A percentile compares a stretch with the other conserved stretches of the same genome.
phyloP scores from a whole-genome alignment of 2,888 invertebrate species.

The Muscina levida region DNA sequence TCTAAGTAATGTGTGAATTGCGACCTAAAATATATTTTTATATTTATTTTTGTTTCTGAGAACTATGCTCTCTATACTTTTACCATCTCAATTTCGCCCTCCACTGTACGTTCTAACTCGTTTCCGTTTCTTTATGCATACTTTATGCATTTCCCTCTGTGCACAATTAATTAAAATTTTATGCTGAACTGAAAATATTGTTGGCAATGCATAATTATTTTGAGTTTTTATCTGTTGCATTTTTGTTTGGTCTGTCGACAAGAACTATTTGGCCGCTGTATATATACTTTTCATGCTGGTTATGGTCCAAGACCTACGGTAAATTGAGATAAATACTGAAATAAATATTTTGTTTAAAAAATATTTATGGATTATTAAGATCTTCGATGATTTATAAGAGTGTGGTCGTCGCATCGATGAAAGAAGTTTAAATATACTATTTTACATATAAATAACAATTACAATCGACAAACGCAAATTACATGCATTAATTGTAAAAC shows the following conservation, averaged over 20 bases:
- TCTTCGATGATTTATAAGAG: conserved; percentile 9
- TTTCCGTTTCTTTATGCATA: conserved; percentile 2
- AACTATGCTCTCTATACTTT: too few relatives aligned
- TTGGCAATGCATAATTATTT: conserved; percentile 55
- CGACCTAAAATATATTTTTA: too few relatives aligned
- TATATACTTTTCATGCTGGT: not conserved
- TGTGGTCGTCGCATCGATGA: too few relatives aligned
- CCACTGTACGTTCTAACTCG: not conserved
- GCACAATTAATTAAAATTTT: conserved; percentile 72
- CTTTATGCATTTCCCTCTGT: conserved; percentile 43
- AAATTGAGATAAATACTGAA: not conserved
- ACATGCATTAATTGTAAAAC: too few relatives aligned
- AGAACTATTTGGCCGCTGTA: conserved; percentile 2
- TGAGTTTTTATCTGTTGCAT: not conserved
- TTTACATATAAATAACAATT: too few relatives aligned
- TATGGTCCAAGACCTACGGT: not conserved
- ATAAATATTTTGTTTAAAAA: conserved; percentile 10
- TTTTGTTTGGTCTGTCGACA: conserved; percentile 1
- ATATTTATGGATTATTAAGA: conserved; percentile 35
- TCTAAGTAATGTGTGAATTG: too few relatives aligned
- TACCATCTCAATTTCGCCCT: not conserved
- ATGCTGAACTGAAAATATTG: conserved; percentile 68
- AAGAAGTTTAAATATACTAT: too few relatives aligned
- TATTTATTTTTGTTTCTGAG: too few relatives aligned
- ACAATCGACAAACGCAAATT: too few relatives aligned